A percentile compares a stretch with the other conserved stretches of the same genome.
These are phyloP conservation scores for Acanthisitta chloris DNA, from an alignment of 2,113 vertebrate genomes.

Conservation along the genomic window DNA sequence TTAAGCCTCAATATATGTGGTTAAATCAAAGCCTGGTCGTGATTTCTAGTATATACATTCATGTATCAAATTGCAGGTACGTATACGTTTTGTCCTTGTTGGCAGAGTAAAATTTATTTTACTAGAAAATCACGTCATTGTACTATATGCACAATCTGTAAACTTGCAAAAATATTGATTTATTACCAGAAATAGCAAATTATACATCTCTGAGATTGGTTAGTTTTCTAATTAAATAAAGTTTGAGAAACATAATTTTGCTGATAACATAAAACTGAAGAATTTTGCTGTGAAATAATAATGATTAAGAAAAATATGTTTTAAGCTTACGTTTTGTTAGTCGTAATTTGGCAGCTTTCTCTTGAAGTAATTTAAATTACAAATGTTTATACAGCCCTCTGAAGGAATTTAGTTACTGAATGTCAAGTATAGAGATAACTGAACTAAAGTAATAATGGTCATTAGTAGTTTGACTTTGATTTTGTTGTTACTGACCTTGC, in stretches of 20 bases:
- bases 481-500: background rate
- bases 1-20: background rate
- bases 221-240: background rate
- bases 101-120: background rate
- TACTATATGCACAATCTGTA: background rate
- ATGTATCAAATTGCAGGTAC: background rate
- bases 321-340: background rate
- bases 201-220: background rate
- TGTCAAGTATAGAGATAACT: background rate
- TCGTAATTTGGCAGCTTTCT: background rate
- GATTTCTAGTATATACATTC: background rate
- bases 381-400: background rate
- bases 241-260: background rate
- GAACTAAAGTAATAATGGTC: background rate
- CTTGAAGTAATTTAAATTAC: background rate
- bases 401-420: background rate
- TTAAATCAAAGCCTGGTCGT: background rate
- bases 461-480: background rate
- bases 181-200: background rate
- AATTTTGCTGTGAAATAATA: background rate
- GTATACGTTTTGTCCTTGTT: background rate
- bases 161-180: background rate
- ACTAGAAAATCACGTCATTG: rapidly evolving
- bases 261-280: background rate
- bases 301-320: background rate